These are phyloP conservation scores for Chaetogeoica ovagalla DNA, from an alignment of 2,888 invertebrate genomes.

Conservation along the genomic window DNA sequence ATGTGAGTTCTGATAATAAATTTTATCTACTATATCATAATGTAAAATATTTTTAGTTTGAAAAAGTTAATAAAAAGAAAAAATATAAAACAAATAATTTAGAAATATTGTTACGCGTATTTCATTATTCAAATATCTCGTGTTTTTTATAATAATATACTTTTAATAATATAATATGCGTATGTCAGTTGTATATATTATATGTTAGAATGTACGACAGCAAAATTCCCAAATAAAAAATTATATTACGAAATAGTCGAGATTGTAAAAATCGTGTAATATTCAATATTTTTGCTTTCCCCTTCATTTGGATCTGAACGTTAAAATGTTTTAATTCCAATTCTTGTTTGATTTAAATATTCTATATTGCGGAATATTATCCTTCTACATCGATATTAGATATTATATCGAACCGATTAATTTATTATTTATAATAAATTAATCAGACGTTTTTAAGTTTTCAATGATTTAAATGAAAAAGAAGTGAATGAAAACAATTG, in stretches of 20 bases:
- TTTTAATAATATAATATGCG: background rate
- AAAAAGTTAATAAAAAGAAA: background rate
- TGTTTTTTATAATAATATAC: background rate
- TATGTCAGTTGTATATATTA: too few relatives aligned
- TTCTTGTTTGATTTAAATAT: background rate
- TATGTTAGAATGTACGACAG: background rate
- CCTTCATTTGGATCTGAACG: background rate
- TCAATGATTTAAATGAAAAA: too few relatives aligned
- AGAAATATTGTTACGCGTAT: background rate
- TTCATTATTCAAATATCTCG: slow-evolving; percentile 27
- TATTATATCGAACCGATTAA: background rate
- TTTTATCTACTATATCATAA: background rate
- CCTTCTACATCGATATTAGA: background rate
- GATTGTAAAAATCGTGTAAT: background rate
- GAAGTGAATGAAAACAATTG: too few relatives aligned
- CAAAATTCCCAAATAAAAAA: background rate
- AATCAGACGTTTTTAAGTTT: too few relatives aligned
- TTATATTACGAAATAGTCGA: background rate
- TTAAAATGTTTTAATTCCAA: background rate
- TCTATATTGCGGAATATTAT: background rate
- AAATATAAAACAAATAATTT: slow-evolving; percentile 13
- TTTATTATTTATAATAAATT: too few relatives aligned
- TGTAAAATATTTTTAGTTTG: background rate
- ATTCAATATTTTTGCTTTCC: background rate
- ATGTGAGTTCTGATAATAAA: background rate